Conservation (phyloP, 2,888 invertebrate species). For the Stramonita haemastoma region DNA sequence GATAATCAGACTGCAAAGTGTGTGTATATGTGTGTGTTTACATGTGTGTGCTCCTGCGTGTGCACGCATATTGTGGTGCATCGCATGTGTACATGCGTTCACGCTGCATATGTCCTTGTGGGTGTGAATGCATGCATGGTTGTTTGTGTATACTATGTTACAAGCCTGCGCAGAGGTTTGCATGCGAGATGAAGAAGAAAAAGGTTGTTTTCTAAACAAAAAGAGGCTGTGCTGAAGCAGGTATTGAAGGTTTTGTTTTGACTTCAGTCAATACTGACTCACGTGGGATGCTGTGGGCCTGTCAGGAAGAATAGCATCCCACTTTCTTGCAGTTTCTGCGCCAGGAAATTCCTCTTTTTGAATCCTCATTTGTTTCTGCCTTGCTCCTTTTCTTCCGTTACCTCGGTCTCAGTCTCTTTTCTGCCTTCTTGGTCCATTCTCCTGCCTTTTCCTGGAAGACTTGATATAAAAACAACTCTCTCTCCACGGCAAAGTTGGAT, state of each 20-base stretch:
- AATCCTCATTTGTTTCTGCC: too few relatives aligned
- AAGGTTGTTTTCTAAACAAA: background rate
- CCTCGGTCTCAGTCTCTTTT: too few relatives aligned
- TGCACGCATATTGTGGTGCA: background rate
- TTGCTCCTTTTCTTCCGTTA: too few relatives aligned
- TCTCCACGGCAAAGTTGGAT: too few relatives aligned
- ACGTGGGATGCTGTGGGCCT: too few relatives aligned
- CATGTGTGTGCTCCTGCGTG: background rate
- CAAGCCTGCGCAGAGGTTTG: background rate
- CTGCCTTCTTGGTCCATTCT: too few relatives aligned
- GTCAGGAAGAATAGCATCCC: too few relatives aligned
- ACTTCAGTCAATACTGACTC: background rate
- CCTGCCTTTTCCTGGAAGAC: too few relatives aligned
- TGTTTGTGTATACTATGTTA: conserved; percentile 1
- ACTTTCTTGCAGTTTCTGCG: too few relatives aligned
- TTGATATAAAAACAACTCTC: too few relatives aligned
- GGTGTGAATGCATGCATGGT: background rate
- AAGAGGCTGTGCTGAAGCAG: background rate
- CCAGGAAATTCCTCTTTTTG: too few relatives aligned
- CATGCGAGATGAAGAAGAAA: background rate
- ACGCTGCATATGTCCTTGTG: background rate
- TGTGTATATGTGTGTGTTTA: conserved; percentile 1
- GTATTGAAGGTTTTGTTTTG: background rate
- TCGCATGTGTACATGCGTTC: background rate
- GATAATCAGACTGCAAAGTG: too few relatives aligned